These are phyloP conservation scores for Tyrophagus putrescentiae DNA, from an alignment of 1,140 invertebrate species.

Conservation along the genomic window DNA sequence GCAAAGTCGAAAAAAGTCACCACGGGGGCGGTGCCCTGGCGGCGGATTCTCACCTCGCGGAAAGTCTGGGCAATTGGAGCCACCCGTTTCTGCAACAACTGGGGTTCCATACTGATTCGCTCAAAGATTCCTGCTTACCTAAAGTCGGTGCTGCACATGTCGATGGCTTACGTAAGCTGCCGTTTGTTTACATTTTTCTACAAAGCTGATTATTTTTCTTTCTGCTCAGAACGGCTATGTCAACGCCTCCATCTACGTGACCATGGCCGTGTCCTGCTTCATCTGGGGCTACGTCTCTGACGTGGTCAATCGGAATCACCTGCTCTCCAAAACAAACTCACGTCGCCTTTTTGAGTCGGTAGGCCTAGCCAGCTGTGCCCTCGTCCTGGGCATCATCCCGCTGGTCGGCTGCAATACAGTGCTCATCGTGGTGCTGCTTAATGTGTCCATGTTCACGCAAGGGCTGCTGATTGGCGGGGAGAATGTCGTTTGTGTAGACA, in stretches of 20 bases:
- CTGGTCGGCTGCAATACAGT: conserved; percentile 22
- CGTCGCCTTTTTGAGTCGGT: conserved; percentile 28
- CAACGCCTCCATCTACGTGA: conserved; percentile 27
- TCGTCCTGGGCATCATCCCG: conserved; percentile 25
- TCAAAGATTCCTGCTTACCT: conserved; percentile 54
- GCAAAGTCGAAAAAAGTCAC: conserved; percentile 17
- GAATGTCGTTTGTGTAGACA: conserved; percentile 41
- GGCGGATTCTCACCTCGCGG: conserved; percentile 53
- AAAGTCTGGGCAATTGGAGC: conserved; percentile 85
- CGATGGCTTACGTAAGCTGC: conserved; percentile 32
- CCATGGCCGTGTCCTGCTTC: conserved; percentile 24
- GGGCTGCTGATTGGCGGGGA: conserved; percentile 27
- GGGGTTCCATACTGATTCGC: conserved; percentile 83
- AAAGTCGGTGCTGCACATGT: conserved; percentile 52
- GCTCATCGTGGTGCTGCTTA: conserved; percentile 23
- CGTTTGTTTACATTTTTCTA: not conserved
- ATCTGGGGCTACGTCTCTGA: conserved; percentile 27
- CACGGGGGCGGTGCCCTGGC: conserved; percentile 52
- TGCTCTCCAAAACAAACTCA: conserved; percentile 24
- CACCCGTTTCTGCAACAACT: conserved; percentile 75
- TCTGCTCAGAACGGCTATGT: conserved; percentile 27
- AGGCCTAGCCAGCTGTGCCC: conserved; percentile 24
- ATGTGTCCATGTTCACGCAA: conserved; percentile 24
- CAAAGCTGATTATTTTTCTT: conserved; percentile 9
- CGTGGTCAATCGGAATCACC: conserved; percentile 18